These are phyloP conservation scores for Siniperca knerii DNA, from an alignment of 2,113 vertebrate species.

Conservation along the genomic window DNA sequence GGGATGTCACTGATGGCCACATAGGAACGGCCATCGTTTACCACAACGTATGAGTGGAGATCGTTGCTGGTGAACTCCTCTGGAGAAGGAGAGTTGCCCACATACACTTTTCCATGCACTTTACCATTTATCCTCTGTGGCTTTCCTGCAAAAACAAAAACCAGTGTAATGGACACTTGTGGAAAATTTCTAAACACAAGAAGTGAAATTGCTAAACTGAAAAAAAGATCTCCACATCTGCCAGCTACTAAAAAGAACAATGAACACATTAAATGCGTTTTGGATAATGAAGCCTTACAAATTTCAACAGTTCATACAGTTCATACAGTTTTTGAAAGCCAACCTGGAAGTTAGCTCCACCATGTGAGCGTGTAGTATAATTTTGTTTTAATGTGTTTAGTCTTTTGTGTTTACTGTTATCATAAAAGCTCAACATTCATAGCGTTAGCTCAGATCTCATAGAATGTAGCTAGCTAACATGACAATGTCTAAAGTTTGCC, in stretches of 20 bases:
- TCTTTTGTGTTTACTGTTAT: not conserved
- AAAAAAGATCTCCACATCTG: not conserved
- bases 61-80: slow-evolving; percentile 89
- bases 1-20: slow-evolving; percentile 95
- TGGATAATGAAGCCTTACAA: not conserved
- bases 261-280: not conserved
- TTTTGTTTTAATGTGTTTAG: too few relatives aligned
- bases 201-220: not conserved
- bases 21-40: slow-evolving; percentile 94
- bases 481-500: not conserved
- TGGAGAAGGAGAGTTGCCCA: slow-evolving; percentile 85
- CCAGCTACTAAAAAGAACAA: not conserved
- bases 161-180: not conserved
- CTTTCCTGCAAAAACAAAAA: slow-evolving; percentile 84
- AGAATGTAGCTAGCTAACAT: not conserved
- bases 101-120: slow-evolving; percentile 89
- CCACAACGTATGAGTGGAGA: slow-evolving; percentile 96
- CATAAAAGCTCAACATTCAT: not conserved
- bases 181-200: not conserved
- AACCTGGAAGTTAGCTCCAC: not conserved
- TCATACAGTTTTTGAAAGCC: not conserved
- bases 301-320: not conserved
- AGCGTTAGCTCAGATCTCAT: not conserved
- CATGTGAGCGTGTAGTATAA: too few relatives aligned
- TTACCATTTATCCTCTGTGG: slow-evolving; percentile 97